These are phyloP conservation scores for Periplaneta americana DNA, from an alignment of 1,140 invertebrate species.

Conservation along the genomic window DNA sequence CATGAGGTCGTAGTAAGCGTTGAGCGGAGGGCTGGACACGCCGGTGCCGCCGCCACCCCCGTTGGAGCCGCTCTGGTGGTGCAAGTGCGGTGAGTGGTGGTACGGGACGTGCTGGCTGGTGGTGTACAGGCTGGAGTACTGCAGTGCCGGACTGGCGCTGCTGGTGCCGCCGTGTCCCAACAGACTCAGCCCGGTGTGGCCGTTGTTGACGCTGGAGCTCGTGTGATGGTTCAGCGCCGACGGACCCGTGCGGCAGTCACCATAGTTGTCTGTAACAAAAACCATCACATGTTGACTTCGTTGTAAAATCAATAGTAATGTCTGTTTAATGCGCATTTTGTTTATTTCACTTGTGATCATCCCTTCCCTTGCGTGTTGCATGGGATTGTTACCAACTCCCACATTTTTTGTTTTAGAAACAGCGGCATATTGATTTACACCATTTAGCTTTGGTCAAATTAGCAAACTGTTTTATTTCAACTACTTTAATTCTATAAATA, in stretches of 20 bases:
- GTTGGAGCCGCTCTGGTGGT: neutral
- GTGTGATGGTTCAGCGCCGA: neutral
- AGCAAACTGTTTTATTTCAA: no score
- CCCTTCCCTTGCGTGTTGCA: no score
- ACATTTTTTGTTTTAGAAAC: no score
- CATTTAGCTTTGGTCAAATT: no score
- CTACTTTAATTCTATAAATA: no score
- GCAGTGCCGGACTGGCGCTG: neutral
- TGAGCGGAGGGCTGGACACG: neutral
- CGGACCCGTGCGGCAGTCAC: neutral
- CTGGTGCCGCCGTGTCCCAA: neutral
- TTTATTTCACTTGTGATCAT: no score
- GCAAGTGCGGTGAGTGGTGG: neutral
- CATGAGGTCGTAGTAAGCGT: conserved; percentile 5
- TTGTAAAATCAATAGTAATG: no score
- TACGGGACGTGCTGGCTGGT: neutral
- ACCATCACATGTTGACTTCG: no score
- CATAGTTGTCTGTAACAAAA: neutral
- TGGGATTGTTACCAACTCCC: no score
- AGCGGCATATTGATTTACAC: no score
- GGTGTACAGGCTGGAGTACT: neutral
- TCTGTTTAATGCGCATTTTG: no score
- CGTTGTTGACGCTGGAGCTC: neutral
- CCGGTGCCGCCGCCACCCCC: neutral
- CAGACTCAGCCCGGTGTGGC: neutral